Evolutionary conservation across 2,797 vertebrate genomes (phyloP), one percentile per base, ranked within the genome.

Genomic region (Hoplostethus atlanticus): DNA sequence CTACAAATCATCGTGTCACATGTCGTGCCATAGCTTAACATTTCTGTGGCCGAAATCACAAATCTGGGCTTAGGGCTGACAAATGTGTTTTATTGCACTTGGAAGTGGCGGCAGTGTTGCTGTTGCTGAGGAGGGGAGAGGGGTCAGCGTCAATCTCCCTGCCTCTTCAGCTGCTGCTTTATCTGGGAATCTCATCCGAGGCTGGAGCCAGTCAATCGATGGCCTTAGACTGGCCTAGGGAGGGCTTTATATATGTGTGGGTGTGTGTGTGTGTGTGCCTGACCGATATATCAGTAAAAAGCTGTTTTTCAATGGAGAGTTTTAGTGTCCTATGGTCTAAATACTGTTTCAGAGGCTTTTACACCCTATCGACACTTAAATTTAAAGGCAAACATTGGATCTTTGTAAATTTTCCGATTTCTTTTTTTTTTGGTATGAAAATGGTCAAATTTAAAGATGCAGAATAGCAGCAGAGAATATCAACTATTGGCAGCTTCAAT

Each of bases 141-240:
- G 77, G 84, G 77, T 81, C 75, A 71, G 51, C 53, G n/a, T 71
- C 74, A 78, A 76, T 87, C 72, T 76, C 66, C 56, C 21, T 63
- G 57, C 63, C 72, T 69, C 63, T 68, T 80, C 71, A 73, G 68
- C 69, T 4, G 3, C 48, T 57, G 61, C 76, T 67, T 80, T 79
- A 83, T 79, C 75, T 76, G 47, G 40, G 62, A 79, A 77, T 72
- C 69, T 71, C 75, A 74, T 68, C 65, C 71, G 52, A 48, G 68
- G 34, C 54, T 66, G 58, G 61, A 76, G 47, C 55, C 62, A 56
- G 63, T 56, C 52, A 36, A 77, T 83, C 64, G 38, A 82, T 82
- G 64, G 64, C 62, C 63, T 61, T 31, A 55, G 75, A 71, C 56
- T 52, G 46, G 48, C 12, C 51, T 44, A 47, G 42, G 17, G 42